Evolutionary conservation across 2,888 invertebrate genomes (phyloP).

Genomic region (Cryptus viduatorius): DNA sequence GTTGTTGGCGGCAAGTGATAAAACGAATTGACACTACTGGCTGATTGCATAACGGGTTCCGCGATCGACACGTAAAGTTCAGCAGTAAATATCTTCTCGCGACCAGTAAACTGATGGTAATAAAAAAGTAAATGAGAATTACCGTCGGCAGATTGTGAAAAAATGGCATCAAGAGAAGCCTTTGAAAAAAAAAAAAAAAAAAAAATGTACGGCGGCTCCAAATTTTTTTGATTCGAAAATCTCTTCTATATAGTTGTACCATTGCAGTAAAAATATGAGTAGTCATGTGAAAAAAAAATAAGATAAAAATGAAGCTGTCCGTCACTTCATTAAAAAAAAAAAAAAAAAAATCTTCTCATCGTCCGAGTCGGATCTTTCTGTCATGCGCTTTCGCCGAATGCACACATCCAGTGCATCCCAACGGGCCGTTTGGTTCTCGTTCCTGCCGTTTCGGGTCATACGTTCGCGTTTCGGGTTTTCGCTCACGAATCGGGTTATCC

Average conservation of each 20-base stretch:
- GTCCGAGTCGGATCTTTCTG: constrained; percentile 36
- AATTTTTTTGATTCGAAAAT: too few species aligned
- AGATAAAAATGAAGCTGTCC: not conserved
- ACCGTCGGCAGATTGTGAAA: too few species aligned
- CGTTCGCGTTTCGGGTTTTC: constrained; percentile 49
- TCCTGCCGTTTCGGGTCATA: constrained; percentile 52
- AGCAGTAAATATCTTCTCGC: constrained; percentile 36
- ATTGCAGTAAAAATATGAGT: not conserved
- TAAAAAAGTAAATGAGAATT: not conserved
- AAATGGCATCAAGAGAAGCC: too few species aligned
- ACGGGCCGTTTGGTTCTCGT: constrained; percentile 41
- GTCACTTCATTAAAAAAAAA: constrained; percentile 15
- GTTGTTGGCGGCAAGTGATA: constrained; percentile 54
- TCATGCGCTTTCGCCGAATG: constrained; percentile 37
- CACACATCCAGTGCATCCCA: constrained; percentile 31
- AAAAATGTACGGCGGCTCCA: not conserved
- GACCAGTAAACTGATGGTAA: not conserved
- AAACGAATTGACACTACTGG: constrained; percentile 65
- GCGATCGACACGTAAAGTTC: constrained; percentile 23
- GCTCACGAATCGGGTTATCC: constrained; percentile 57
- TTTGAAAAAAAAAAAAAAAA: too few species aligned
- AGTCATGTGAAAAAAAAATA: constrained; percentile 8
- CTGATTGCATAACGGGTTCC: constrained; percentile 50
- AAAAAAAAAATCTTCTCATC: constrained; percentile 20
- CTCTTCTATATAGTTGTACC: not conserved